Evolutionary conservation across 2,113 vertebrate species (phyloP).

Genomic region (Aplodontia rufa): DNA sequence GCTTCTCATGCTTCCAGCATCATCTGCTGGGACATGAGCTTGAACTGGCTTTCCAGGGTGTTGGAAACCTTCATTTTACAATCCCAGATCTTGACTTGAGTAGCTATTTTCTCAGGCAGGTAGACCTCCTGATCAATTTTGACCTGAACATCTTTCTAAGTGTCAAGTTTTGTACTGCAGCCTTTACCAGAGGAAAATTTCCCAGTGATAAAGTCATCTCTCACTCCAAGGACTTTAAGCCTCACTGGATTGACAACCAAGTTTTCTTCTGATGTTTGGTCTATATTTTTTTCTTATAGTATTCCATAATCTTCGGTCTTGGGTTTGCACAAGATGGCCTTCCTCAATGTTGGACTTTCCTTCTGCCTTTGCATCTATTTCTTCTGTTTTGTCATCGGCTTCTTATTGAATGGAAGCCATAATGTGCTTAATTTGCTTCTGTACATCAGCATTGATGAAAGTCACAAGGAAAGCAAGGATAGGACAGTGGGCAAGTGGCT

Average conservation of each 20-base stretch:
- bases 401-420: not conserved
- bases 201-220: constrained; percentile 97
- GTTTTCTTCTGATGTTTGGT: not conserved
- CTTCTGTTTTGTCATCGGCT: not conserved
- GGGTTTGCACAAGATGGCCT: not conserved
- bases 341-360: not conserved
- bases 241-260: constrained; percentile 98
- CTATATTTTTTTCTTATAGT: not conserved
- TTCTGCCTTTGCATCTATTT: not conserved
- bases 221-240: constrained; percentile 95
- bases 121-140: not conserved
- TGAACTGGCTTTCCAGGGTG: constrained; percentile 95
- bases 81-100: constrained; percentile 93
- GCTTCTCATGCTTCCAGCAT: no score
- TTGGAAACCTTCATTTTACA: constrained; percentile 96
- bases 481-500: not conserved
- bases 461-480: no score
- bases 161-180: no score
- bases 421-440: not conserved
- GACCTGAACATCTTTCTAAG: not conserved
- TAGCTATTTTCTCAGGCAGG: constrained; percentile 78
- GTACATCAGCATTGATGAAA: no score
- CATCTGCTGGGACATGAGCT: constrained; percentile 97
- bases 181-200: constrained; percentile 90
- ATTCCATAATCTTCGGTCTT: not conserved